Conservation (phyloP, 2,113 vertebrate genomes). For the Oophaga pumilio region DNA sequence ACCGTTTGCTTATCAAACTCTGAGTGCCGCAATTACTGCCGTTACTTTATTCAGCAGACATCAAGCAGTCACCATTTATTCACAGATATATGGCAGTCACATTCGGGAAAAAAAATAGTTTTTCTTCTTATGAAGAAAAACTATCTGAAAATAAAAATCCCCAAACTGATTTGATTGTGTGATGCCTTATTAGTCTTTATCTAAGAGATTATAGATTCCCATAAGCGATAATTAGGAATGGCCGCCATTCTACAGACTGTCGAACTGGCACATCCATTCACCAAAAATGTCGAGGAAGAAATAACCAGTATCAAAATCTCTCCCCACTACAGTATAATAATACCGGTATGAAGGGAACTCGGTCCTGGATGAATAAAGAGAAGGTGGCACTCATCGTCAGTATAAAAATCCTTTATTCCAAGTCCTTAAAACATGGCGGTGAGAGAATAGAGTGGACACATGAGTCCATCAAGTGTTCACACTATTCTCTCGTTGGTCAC, state of each 20-base stretch:
- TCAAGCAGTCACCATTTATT: not conserved
- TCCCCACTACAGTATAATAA: too few species aligned
- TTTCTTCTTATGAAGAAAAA: not conserved
- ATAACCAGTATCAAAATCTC: too few species aligned
- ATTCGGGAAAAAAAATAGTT: not conserved
- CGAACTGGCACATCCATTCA: not conserved
- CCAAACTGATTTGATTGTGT: not conserved
- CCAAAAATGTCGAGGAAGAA: too few species aligned
- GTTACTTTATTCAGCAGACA: not conserved
- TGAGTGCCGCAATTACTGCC: not conserved
- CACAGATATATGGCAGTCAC: not conserved
- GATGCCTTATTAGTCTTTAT: not conserved
- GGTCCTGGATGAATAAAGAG: too few species aligned
- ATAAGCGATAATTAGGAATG: not conserved
- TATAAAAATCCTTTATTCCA: too few species aligned
- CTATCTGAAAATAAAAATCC: not conserved
- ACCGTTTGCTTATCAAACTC: slow-evolving; percentile 8
- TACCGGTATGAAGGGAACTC: too few species aligned
- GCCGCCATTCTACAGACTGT: not conserved
- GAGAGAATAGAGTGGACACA: too few species aligned
- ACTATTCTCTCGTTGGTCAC: too few species aligned
- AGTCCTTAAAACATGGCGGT: too few species aligned
- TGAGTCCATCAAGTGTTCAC: too few species aligned
- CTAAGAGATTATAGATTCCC: not conserved
- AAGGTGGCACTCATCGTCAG: too few species aligned